Percentiles rank a stretch among this genome's conserved stretches.
Evolutionary conservation across 2,797 vertebrate species (phyloP).

Genomic region (Borostomias antarcticus): DNA sequence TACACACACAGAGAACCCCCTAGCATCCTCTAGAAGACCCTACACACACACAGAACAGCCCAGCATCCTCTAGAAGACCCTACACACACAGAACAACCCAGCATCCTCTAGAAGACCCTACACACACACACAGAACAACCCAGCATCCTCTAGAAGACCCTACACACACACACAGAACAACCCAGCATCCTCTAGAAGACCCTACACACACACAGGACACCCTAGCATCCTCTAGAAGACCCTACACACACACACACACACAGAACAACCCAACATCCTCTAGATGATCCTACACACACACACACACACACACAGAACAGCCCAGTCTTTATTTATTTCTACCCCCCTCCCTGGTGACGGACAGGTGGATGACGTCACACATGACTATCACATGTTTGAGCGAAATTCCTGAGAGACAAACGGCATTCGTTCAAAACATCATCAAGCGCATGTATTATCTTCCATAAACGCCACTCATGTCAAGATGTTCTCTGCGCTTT

Average conservation of each 20-base stretch:
- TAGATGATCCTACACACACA: not conserved
- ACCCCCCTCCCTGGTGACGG: too few relatives aligned
- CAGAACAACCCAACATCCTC: slow-evolving; percentile 41
- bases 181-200: not conserved
- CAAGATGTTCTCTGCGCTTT: slow-evolving; percentile 40
- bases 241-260: too few relatives aligned
- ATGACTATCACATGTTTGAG: too few relatives aligned
- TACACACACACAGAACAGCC: not conserved
- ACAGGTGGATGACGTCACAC: not conserved
- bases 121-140: not conserved
- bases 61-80: too few relatives aligned
- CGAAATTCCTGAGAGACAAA: too few relatives aligned
- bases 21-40: not conserved
- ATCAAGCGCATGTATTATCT: not conserved
- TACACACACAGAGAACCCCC: slow-evolving; percentile 60
- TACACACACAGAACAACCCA: slow-evolving; percentile 59
- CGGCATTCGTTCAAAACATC: too few relatives aligned
- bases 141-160: too few relatives aligned
- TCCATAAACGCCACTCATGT: not conserved
- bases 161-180: slow-evolving; percentile 64
- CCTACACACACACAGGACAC: not conserved
- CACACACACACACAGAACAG: not conserved
- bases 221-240: not conserved
- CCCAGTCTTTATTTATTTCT: not conserved
- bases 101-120: too few relatives aligned